phyloP scores from a whole-genome alignment of 2,888 invertebrate species.

The Xanthia icteritia region DNA sequence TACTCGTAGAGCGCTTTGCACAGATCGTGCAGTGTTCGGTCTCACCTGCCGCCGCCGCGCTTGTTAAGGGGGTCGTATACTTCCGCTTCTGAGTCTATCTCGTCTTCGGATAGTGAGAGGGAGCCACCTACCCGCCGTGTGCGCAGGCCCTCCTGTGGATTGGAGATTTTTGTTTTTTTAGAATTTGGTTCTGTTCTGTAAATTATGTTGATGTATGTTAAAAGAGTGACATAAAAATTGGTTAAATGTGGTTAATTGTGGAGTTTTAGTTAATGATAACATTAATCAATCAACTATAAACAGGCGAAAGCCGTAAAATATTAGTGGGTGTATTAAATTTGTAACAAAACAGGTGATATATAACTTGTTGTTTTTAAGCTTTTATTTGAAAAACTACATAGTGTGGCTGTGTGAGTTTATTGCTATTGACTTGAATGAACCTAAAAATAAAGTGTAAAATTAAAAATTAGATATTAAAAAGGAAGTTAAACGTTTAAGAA shows the following conservation, averaged over 20 bases:
- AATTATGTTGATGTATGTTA: not conserved
- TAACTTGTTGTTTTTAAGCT: not conserved
- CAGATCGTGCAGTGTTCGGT: conserved; percentile 86
- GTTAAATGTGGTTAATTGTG: conserved; percentile 6
- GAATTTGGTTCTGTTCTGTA: not conserved
- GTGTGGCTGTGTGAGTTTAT: not conserved
- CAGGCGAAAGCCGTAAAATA: too few species aligned
- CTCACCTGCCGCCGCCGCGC: conserved; percentile 86
- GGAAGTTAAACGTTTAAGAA: not conserved
- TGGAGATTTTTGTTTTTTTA: not conserved
- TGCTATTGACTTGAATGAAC: not conserved
- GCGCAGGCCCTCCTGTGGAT: conserved; percentile 88
- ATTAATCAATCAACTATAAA: not conserved
- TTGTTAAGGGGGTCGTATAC: conserved; percentile 87
- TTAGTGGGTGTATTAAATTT: not conserved
- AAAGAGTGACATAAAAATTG: not conserved
- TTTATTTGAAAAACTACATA: not conserved
- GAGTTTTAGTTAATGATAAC: not conserved
- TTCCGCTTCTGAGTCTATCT: conserved; percentile 93
- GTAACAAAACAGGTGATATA: not conserved
- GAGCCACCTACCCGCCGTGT: conserved; percentile 94
- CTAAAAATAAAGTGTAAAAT: not conserved
- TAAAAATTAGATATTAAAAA: not conserved
- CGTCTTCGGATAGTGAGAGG: conserved; percentile 95
- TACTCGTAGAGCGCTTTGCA: conserved; percentile 87